Evolutionary conservation across 2,113 vertebrate species (phyloP), one percentile per base, ranked within the genome.

Genomic region (Protomyctophum bolini): DNA sequence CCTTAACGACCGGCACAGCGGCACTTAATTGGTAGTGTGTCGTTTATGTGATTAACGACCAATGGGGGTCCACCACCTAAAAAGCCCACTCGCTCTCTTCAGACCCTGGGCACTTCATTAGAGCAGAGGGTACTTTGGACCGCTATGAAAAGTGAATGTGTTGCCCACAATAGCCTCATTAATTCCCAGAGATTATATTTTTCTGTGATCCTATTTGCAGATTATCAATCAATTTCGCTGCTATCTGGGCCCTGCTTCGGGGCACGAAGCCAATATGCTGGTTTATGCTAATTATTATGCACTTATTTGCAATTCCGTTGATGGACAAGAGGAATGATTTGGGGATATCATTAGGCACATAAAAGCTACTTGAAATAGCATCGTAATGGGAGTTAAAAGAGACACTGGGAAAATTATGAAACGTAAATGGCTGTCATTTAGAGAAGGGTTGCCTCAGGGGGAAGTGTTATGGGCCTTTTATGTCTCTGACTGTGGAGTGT

Each of bases 141-240:
- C 86, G 73, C 77, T 86, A 91, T 88, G 80, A 67, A 91, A 91
- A 87, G 83, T 86, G 87, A 91, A 90, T 85, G 82, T 89, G 83
- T 88, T 87, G 82, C 80, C 33, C 81, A 88, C 75, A 85, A 87
- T 79, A 74, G 82, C 63, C 56, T 83, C 49, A 75, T 89, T 83
- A 83, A 87, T 91, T 87, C 82, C 66, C 74, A 83, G 65, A 76
- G 74, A 89, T 87, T 80, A 81, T 87, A 75, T 87, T 83, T 78
- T 75, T 6, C 80, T 76, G 33, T 65, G 79, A 88, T 88, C 70
- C 63, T 75, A 74, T 82, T 79, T 5, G 21, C 61, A 49, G 75
- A 84, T 88, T 80, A 89, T 91, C 84, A 88, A 84, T 83, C 82
- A 83, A 49, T 83, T 87, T 83, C 69, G 87, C 61, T 83, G 79